Conservation (phyloP, 2,113 vertebrate species). For the Cairina moschata region DNA sequence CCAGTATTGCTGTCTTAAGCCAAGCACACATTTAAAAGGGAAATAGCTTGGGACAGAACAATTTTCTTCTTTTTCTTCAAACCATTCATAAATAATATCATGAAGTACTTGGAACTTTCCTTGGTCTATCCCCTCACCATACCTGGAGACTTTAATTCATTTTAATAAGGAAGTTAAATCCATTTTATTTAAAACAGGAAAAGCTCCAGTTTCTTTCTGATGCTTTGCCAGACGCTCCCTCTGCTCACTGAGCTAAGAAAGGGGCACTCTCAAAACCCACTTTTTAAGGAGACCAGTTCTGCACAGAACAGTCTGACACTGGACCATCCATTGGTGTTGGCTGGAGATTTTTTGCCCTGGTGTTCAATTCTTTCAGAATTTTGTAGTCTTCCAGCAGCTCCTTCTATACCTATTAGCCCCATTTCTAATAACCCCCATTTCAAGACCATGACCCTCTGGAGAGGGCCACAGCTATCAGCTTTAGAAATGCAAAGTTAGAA, state of each 20-base stretch:
- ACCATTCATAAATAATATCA: not conserved
- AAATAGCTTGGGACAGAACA: not conserved
- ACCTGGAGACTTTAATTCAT: not conserved
- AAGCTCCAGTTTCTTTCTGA: not conserved
- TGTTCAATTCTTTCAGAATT: not conserved
- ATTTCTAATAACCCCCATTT: not conserved
- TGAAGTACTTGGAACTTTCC: not conserved
- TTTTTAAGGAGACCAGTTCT: constrained; percentile 9
- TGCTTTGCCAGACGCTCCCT: constrained; percentile 25
- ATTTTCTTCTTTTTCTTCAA: not conserved
- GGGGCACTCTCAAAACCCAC: constrained; percentile 21
- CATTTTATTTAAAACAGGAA: not conserved
- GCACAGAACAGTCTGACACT: not conserved
- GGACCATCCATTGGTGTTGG: not conserved
- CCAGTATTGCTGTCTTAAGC: not conserved
- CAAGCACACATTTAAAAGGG: not conserved
- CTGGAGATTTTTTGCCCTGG: not conserved
- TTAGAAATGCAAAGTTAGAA: not conserved
- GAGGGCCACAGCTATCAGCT: not conserved
- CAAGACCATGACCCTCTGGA: not conserved
- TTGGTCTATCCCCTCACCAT: not conserved
- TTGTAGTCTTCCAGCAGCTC: not conserved
- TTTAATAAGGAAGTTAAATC: not conserved
- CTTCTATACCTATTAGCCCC: not conserved
- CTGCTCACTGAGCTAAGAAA: not conserved